phyloP scores from a whole-genome alignment of 2,797 vertebrate species.

The Crax fasciolata region DNA sequence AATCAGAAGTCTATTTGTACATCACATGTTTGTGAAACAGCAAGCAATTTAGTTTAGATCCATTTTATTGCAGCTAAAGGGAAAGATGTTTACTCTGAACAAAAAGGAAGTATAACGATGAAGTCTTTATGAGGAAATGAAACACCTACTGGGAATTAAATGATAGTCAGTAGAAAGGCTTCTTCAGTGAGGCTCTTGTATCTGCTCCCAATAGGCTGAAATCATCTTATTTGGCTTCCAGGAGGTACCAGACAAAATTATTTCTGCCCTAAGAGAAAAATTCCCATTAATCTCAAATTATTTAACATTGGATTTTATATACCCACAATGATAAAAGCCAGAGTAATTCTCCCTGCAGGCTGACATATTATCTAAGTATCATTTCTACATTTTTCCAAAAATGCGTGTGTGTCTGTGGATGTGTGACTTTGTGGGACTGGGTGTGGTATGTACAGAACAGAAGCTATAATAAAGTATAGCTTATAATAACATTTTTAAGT shows the following conservation, averaged over 20 bases:
- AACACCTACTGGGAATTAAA: constrained; percentile 53
- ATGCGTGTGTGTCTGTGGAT: not conserved
- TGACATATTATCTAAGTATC: constrained; percentile 1
- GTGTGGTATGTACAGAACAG: not conserved
- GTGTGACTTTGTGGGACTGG: not conserved
- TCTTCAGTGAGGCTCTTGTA: constrained; percentile 32
- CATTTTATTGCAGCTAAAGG: constrained; percentile 24
- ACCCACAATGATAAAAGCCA: constrained; percentile 15
- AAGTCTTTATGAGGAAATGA: constrained; percentile 47
- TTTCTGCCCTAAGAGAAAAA: constrained; percentile 58
- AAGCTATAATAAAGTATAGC: not conserved
- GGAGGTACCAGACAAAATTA: not conserved
- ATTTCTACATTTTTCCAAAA: not conserved
- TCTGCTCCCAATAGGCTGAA: constrained; percentile 45
- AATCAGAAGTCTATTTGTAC: not conserved
- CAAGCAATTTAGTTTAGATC: not conserved
- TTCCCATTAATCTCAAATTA: constrained; percentile 41
- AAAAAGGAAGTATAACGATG: constrained; percentile 32
- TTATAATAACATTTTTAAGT: not conserved
- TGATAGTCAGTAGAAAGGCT: constrained; percentile 20
- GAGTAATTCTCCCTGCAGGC: constrained; percentile 15
- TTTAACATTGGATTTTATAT: constrained; percentile 34
- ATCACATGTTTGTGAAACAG: not conserved
- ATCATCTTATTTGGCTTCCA: constrained; percentile 28
- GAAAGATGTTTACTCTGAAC: constrained; percentile 37